Conservation (phyloP, 1,140 invertebrate genomes). For the Venturia canescens region DNA sequence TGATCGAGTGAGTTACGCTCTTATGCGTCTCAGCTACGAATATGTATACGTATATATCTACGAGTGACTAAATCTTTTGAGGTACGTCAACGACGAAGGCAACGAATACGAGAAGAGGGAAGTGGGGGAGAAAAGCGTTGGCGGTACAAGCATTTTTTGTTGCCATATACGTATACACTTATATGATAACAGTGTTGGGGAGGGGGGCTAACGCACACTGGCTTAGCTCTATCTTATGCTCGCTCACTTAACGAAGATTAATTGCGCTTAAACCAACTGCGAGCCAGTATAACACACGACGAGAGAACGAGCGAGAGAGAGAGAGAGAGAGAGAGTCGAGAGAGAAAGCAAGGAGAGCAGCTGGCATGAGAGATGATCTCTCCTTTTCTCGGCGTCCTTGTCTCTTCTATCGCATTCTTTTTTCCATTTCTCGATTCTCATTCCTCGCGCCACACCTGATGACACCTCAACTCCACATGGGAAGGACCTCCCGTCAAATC, state of each 20-base stretch:
- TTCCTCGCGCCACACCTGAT: conserved; percentile 44
- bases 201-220: conserved; percentile 13
- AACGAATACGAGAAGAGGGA: background rate
- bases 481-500: background rate
- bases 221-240: conserved; percentile 45
- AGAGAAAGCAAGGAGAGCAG: background rate
- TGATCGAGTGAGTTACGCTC: too few relatives aligned
- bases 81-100: conserved; percentile 1
- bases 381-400: background rate
- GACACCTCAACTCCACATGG: conserved; percentile 50
- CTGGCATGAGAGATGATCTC: conserved; percentile 27
- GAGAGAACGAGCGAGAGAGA: background rate
- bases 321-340: background rate
- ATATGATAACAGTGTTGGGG: background rate
- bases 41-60: too few relatives aligned
- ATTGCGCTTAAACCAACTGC: conserved; percentile 57
- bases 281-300: conserved; percentile 45
- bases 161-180: background rate
- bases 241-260: conserved; percentile 60
- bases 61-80: too few relatives aligned
- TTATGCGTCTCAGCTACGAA: too few relatives aligned
- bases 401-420: background rate
- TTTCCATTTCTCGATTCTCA: background rate
- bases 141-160: background rate
- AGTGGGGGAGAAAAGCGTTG: conserved; percentile 39